Evolutionary conservation across 2,797 vertebrate species (phyloP), one percentile per base, ranked within the genome.

Genomic region (Hypotaenidia philippensis): DNA sequence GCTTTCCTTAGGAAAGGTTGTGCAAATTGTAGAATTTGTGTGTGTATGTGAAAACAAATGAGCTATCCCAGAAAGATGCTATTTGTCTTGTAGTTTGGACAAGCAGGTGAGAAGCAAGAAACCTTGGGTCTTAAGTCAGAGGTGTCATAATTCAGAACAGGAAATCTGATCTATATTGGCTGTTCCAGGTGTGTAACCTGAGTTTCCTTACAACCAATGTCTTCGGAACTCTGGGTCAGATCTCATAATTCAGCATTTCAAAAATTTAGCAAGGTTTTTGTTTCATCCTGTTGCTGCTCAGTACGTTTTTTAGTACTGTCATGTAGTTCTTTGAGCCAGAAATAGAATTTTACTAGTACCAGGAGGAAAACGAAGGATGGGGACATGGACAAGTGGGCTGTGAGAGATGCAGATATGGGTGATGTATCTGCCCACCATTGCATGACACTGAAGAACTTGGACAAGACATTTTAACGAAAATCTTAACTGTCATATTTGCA

Each of bases 151-250:
- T 44, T 78, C 60, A 84, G 23, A 38, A 5, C 21, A 61, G 52
- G 32, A 90, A 81, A 60, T 53, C 23, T 60, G 50, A 68, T 16
- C 56, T 1, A 4, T 47, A 14, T 20, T 60, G 5, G 29, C 21
- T 65, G 10, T 69, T 84, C 20, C 23, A 26, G 0, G 1, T 0
- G 2, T 21, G 32, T 36, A 66, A 47, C 8, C n/a, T 0, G 0
- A 44, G 6, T 45, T 49, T 75, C 61, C 25, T 61, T 57, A 44
- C 10, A 34, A 14, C 2, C 8, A 6, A 69, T 53, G 4, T 49
- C 14, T 41, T 60, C 11, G 5, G 8, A 45, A 22, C 17, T 52
- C 47, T 19, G 9, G 10, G 14, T 41, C 56, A 55, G 11, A 29
- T 60, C 7, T 77, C 32, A 49, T 50, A 70, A 56, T 12, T 12